Percentiles rank a stretch among this genome's conserved stretches.
Evolutionary conservation across 2,888 invertebrate genomes (phyloP).

Genomic region (Eustalomyia histrio): DNA sequence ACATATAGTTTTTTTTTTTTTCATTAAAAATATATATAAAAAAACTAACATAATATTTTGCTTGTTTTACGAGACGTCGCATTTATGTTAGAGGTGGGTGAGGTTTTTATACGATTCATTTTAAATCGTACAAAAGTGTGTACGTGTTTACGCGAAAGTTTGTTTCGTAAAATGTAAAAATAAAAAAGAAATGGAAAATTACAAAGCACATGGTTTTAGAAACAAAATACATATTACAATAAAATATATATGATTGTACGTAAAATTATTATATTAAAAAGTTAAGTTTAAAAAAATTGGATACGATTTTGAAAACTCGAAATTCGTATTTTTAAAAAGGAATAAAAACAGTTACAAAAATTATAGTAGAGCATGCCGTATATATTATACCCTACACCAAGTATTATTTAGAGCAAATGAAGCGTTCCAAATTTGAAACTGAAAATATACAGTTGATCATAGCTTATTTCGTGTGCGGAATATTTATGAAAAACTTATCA

Average conservation of each 20-base stretch:
- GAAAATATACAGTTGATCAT: no score
- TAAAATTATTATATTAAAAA: background rate
- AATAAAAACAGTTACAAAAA: no score
- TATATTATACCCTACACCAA: no score
- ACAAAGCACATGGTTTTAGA: constrained; percentile 10
- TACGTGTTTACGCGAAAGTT: background rate
- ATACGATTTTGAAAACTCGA: background rate
- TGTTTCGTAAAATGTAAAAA: background rate
- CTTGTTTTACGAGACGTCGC: constrained; percentile 21
- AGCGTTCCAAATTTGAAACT: no score
- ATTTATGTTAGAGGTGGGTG: constrained; percentile 31
- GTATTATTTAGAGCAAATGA: no score
- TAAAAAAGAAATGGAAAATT: constrained; percentile 29
- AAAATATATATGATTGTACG: background rate
- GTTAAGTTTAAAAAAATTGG: background rate
- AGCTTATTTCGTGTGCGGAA: no score
- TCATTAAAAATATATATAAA: background rate
- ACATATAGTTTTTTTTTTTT: background rate
- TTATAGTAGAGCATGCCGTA: no score
- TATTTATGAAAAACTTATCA: no score
- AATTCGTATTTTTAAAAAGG: background rate
- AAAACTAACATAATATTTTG: background rate
- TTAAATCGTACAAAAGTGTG: constrained; percentile 6
- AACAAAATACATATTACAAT: constrained; percentile 1
- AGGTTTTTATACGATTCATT: constrained; percentile 15